phyloP scores from a whole-genome alignment of 2,113 vertebrate species.

The Octodon degus region DNA sequence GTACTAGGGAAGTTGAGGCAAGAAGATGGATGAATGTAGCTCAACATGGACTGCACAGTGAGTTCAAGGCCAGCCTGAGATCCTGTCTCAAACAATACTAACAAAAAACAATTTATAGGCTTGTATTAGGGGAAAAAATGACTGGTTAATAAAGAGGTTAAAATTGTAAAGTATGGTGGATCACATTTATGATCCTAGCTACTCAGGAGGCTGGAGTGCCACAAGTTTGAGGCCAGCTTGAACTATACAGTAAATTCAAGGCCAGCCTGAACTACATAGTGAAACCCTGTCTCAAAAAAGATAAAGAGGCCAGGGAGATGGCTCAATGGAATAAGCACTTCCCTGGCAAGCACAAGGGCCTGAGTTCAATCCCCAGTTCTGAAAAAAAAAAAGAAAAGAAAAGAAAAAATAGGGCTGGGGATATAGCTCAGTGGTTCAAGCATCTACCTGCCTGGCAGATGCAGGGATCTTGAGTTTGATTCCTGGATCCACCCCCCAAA shows the following conservation, averaged over 20 bases:
- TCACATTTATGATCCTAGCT: background rate
- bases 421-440: too few species aligned
- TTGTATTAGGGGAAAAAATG: background rate
- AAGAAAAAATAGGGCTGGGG: too few species aligned
- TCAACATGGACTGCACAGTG: background rate
- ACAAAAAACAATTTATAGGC: background rate
- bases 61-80: background rate
- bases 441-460: too few species aligned
- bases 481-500: too few species aligned
- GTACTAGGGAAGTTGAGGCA: background rate
- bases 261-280: background rate
- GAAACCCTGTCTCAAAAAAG: background rate
- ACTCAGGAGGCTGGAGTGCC: background rate
- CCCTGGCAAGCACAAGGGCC: too few species aligned
- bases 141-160: conserved; percentile 30
- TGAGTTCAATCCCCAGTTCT: too few species aligned
- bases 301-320: too few species aligned
- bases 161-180: background rate
- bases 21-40: background rate
- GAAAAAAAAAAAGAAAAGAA: too few species aligned
- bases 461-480: too few species aligned
- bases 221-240: background rate
- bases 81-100: background rate
- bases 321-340: too few species aligned
- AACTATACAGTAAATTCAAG: background rate